Conservation (phyloP, 2,888 invertebrate genomes). For the Sceliomorpha sp. region DNA sequence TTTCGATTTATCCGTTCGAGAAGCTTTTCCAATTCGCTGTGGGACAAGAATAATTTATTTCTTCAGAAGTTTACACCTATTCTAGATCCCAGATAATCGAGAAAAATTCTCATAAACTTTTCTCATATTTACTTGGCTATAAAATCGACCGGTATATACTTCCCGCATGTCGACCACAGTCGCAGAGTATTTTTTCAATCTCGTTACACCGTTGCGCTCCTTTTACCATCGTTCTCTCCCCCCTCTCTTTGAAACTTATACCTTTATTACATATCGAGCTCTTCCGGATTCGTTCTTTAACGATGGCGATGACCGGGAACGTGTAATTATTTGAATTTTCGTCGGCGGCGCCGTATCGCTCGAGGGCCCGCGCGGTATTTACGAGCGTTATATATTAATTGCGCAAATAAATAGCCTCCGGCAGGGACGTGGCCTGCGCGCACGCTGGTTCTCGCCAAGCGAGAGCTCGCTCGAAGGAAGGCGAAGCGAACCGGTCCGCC, state of each 20-base stretch:
- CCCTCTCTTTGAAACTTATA: slow-evolving; percentile 6
- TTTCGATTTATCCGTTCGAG: too few species aligned
- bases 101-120: too few species aligned
- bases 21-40: too few species aligned
- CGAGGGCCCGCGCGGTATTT: slow-evolving; percentile 70
- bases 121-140: too few species aligned
- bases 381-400: slow-evolving; percentile 80
- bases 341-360: slow-evolving; percentile 59
- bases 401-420: slow-evolving; percentile 76
- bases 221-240: too few species aligned
- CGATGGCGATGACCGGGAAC: slow-evolving; percentile 69
- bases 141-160: too few species aligned
- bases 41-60: too few species aligned
- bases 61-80: too few species aligned
- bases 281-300: slow-evolving; percentile 59
- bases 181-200: too few species aligned
- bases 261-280: slow-evolving; percentile 17
- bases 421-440: slow-evolving; percentile 32
- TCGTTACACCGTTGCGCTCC: too few species aligned
- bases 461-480: slow-evolving; percentile 28
- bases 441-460: slow-evolving; percentile 12
- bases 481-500: slow-evolving; percentile 67
- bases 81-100: too few species aligned
- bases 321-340: slow-evolving; percentile 74
- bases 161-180: too few species aligned